phyloP scores from a whole-genome alignment of 2,888 invertebrate genomes.

The Tuberolachnus salignus region DNA sequence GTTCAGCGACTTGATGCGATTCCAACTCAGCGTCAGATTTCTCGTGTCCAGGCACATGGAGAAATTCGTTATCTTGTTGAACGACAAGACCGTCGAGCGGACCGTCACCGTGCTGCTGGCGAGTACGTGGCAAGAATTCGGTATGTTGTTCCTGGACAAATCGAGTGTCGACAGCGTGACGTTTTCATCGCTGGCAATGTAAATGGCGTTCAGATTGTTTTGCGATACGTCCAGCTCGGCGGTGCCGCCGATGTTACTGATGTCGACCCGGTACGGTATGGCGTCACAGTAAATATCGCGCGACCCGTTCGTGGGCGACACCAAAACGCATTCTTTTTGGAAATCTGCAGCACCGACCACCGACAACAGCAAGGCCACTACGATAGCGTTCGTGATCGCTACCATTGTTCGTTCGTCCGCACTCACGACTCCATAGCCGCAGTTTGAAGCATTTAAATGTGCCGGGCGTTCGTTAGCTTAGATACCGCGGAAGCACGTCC shows the following conservation, averaged over 20 bases:
- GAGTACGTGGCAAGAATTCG: neutral
- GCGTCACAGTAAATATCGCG: conserved; percentile 35
- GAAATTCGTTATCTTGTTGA: conserved; percentile 11
- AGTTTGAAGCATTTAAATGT: neutral
- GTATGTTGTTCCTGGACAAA: conserved; percentile 22
- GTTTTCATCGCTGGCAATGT: neutral
- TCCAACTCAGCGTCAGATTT: conserved; percentile 34
- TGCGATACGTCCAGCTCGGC: conserved; percentile 11
- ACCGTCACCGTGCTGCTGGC: neutral
- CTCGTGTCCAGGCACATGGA: neutral
- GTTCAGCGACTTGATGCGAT: conserved; percentile 4
- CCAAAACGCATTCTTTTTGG: neutral
- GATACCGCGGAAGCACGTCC: no score
- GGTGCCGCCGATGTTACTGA: neutral
- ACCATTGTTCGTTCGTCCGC: neutral
- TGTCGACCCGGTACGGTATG: conserved; percentile 25
- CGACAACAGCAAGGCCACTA: conserved; percentile 6
- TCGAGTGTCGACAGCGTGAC: neutral
- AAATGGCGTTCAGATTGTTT: neutral
- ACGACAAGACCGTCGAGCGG: conserved; percentile 4
- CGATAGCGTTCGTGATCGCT: conserved; percentile 2
- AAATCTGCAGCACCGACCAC: neutral
- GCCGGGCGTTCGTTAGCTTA: no score
- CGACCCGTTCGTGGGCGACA: neutral
- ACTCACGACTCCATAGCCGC: conserved; percentile 16